Conservation (phyloP, 2,113 vertebrate genomes). For the Tringa solitaria region DNA sequence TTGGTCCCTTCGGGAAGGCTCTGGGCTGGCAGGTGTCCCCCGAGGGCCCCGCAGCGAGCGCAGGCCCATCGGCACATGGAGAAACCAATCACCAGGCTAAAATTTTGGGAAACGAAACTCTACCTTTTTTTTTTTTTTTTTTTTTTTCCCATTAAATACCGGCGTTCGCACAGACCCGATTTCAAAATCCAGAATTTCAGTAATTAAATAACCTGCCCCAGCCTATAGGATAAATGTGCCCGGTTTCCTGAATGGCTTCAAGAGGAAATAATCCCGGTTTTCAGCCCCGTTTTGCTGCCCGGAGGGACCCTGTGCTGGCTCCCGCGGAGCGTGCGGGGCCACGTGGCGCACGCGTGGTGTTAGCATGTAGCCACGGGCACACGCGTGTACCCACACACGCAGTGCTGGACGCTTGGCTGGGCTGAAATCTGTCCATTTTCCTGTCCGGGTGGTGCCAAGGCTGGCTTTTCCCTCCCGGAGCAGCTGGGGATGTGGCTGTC, state of each 20-base stretch:
- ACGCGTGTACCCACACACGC: fast-evolving
- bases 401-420: background rate
- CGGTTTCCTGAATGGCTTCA: background rate
- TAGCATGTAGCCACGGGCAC: background rate
- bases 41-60: fast-evolving
- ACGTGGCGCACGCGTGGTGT: fast-evolving
- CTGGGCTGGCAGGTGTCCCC: background rate
- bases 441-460: background rate
- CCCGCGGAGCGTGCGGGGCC: fast-evolving
- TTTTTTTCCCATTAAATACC: too few relatives aligned
- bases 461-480: background rate
- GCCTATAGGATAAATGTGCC: fast-evolving
- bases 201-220: background rate
- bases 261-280: background rate
- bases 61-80: background rate
- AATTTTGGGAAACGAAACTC: background rate
- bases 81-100: fast-evolving
- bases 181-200: background rate
- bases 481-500: fast-evolving
- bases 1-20: background rate
- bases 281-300: background rate
- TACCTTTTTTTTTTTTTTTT: fast-evolving
- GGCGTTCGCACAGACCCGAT: fast-evolving
- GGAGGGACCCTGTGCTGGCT: background rate
- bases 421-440: fast-evolving